phyloP scores from a whole-genome alignment of 1,140 invertebrate species.

The Drosophila nebulosa region DNA sequence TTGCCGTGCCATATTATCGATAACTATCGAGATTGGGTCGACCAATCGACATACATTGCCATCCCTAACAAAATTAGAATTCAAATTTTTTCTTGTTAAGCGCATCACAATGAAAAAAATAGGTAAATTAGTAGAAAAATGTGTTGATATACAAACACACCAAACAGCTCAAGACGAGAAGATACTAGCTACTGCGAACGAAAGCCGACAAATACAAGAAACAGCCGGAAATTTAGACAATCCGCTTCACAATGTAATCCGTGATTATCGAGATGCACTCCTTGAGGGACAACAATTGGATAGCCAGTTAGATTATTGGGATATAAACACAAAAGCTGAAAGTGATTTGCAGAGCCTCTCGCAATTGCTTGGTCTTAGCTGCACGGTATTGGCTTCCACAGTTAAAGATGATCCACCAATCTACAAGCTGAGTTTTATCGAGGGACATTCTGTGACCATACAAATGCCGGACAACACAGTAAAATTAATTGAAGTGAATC shows the following conservation, averaged over 20 bases:
- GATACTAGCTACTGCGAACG: neutral
- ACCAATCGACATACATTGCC: no score
- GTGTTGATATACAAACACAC: neutral
- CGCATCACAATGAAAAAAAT: neutral
- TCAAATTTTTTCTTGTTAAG: no score
- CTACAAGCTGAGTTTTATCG: slow-evolving; percentile 13
- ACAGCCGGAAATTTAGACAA: neutral
- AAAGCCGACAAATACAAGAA: neutral
- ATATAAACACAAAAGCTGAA: neutral
- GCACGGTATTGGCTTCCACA: neutral
- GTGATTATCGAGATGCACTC: neutral
- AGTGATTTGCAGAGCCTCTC: neutral
- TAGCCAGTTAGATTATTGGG: neutral
- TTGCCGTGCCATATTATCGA: no score
- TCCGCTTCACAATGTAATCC: neutral
- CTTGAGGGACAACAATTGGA: neutral
- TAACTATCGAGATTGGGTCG: no score
- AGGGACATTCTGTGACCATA: neutral
- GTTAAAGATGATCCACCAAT: neutral
- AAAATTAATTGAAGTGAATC: slow-evolving; percentile 7
- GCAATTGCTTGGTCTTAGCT: slow-evolving; percentile 8
- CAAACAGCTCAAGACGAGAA: neutral
- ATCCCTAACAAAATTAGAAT: no score
- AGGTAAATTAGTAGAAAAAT: neutral
- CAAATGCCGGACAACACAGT: neutral